Base-by-base conservation (phyloP, 2,888 invertebrate genomes). In the Sclerodermus sp. region DNA sequence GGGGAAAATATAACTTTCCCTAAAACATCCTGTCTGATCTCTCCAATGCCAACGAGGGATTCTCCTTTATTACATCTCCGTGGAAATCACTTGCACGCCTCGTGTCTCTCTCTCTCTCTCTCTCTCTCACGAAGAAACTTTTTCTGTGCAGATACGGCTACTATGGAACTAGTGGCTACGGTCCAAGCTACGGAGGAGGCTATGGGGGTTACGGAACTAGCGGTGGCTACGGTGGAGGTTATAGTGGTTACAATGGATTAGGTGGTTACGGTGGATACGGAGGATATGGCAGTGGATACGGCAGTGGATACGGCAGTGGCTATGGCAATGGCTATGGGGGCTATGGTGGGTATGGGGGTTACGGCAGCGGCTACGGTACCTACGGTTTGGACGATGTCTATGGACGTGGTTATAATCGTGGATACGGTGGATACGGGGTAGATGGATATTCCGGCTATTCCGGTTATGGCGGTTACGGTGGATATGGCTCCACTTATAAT, bases 381-480 rank as follows among this genome's bases (percentile, higher is more conserved):
- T 58, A 57, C 4, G 30, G 44, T 3, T 23, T 23, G 23, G 23
- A 23, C 23, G 23, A 23, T 23, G 23, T 23, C 8, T 23, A 23
- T 39, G 64, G 60, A 12, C 64, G 23, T 23, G 8, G 64, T 34
- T 34, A 34, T 12, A 34, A 34, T 13, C 34, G 34, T 34, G 30
- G 30, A 30, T 34, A 34, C 12, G 13, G 13, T 29, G 44, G 43
- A 30, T 13, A 46, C 17, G 52, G 47, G 23, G 53, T 55, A 13
- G 41, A 49, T 13, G 65, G 65, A 3, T 58, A 53, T 34, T 62
- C 38, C 16, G 80, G 78, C 1, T 71, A 78, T 45, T 79, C 78
- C 2, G 83, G 85, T 2, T 84, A 85, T 60, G 84, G 84, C 1
- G 85, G 85, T 1, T 83, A 82, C 57, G 81, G 83, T 48, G 60